A percentile compares a stretch with the other conserved stretches of the same genome.
phyloP scores from a whole-genome alignment of 2,888 invertebrate genomes.

The Lithophane leautieri region DNA sequence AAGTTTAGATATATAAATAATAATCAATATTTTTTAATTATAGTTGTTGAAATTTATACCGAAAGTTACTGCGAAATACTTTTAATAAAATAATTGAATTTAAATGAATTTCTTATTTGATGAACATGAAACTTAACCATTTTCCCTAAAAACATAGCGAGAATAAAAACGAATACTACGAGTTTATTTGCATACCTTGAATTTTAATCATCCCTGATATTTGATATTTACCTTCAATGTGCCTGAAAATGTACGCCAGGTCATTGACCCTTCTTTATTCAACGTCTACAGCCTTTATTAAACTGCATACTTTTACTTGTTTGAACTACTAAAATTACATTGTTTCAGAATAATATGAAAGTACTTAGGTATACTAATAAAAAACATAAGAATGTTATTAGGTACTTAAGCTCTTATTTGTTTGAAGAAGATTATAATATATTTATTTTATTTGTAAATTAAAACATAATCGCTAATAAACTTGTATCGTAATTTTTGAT shows the following conservation, averaged over 20 bases:
- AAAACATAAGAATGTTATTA: neutral
- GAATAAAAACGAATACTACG: neutral
- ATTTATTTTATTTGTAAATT: neutral
- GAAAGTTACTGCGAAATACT: neutral
- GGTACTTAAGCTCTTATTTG: neutral
- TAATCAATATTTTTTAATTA: neutral
- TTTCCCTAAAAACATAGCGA: neutral
- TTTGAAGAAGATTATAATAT: too few relatives aligned
- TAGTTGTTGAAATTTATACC: neutral
- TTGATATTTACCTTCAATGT: constrained; percentile 27
- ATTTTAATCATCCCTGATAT: constrained; percentile 34
- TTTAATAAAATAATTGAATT: neutral
- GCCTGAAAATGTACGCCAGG: neutral
- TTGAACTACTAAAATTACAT: constrained; percentile 11
- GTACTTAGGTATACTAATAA: neutral
- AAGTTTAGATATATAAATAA: too few relatives aligned
- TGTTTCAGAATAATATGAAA: neutral
- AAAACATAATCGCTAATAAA: too few relatives aligned
- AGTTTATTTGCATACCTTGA: constrained; percentile 21
- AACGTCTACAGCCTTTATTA: constrained; percentile 9
- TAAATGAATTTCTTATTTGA: neutral
- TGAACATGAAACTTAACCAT: neutral
- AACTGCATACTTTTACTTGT: neutral
- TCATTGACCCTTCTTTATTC: constrained; percentile 8
- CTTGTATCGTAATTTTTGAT: too few relatives aligned